phyloP scores from a whole-genome alignment of 2,888 invertebrate species.

The Melanostoma mellinum region DNA sequence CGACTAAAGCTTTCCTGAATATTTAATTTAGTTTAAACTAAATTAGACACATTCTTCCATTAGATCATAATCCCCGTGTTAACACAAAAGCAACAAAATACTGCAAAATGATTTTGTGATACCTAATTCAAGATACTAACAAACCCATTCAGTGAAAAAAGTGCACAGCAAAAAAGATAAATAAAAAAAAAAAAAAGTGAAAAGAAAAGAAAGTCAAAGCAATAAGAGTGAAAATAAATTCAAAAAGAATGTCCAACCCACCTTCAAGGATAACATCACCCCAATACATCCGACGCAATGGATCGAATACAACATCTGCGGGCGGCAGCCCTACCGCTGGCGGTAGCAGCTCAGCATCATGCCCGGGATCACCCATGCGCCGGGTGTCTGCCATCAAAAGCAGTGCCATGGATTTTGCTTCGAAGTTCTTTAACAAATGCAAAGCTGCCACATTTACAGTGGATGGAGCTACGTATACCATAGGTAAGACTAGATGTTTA shows the following conservation, averaged over 20 bases:
- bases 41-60: slow-evolving; percentile 11
- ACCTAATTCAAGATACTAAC: slow-evolving; percentile 36
- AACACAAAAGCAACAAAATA: slow-evolving; percentile 9
- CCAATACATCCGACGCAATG: slow-evolving; percentile 66
- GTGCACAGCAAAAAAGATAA: slow-evolving; percentile 17
- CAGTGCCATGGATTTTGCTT: slow-evolving; percentile 80
- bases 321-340: slow-evolving; percentile 46
- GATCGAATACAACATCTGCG: slow-evolving; percentile 40
- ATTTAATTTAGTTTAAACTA: not conserved
- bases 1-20: not conserved
- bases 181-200: slow-evolving; percentile 27
- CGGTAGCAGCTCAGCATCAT: slow-evolving; percentile 76
- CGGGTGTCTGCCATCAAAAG: slow-evolving; percentile 80
- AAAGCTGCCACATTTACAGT: slow-evolving; percentile 94
- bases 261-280: slow-evolving; percentile 69
- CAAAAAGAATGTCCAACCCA: slow-evolving; percentile 67
- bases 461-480: slow-evolving; percentile 93
- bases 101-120: slow-evolving; percentile 61
- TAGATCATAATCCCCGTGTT: slow-evolving; percentile 11
- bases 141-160: slow-evolving; percentile 49
- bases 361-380: slow-evolving; percentile 80
- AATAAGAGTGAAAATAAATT: slow-evolving; percentile 34
- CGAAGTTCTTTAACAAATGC: slow-evolving; percentile 89
- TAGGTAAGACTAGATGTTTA: slow-evolving; percentile 84
- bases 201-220: slow-evolving; percentile 13